phyloP scores from a whole-genome alignment of 2,797 vertebrate species.

The Valencia hispanica region DNA sequence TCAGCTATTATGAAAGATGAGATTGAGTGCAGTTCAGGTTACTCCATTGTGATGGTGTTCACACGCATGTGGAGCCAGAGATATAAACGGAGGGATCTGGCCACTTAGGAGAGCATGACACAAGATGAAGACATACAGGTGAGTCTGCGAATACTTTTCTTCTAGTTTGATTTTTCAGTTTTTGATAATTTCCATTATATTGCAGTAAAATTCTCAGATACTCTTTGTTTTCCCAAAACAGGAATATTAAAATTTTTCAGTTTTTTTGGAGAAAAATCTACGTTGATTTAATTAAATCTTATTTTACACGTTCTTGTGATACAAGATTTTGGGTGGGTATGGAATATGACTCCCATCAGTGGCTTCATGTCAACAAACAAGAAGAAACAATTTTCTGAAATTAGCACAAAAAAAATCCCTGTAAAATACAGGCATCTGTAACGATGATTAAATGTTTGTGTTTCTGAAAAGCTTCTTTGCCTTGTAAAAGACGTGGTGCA shows the following conservation, averaged over 20 bases:
- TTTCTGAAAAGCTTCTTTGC: background rate
- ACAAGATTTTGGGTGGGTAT: background rate
- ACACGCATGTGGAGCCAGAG: constrained; percentile 52
- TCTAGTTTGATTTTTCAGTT: background rate
- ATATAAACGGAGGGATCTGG: constrained; percentile 70
- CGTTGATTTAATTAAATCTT: too few species aligned
- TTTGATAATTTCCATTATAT: background rate
- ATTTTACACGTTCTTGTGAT: too few species aligned
- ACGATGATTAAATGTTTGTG: background rate
- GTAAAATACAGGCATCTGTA: background rate
- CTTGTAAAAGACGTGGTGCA: background rate
- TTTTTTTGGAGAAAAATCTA: too few species aligned
- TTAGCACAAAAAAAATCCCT: background rate
- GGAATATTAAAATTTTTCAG: background rate
- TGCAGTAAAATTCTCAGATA: background rate
- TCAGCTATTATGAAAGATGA: constrained; percentile 8
- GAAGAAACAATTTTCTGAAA: background rate
- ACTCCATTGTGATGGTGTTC: constrained; percentile 64
- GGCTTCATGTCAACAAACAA: background rate
- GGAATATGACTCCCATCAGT: background rate
- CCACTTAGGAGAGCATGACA: background rate
- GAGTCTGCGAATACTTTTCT: constrained; percentile 31
- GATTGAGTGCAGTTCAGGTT: constrained; percentile 63
- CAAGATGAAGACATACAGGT: constrained; percentile 62
- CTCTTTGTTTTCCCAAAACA: background rate